Base-by-base conservation (phyloP, 2,888 invertebrate genomes). In the Clanis bilineata region DNA sequence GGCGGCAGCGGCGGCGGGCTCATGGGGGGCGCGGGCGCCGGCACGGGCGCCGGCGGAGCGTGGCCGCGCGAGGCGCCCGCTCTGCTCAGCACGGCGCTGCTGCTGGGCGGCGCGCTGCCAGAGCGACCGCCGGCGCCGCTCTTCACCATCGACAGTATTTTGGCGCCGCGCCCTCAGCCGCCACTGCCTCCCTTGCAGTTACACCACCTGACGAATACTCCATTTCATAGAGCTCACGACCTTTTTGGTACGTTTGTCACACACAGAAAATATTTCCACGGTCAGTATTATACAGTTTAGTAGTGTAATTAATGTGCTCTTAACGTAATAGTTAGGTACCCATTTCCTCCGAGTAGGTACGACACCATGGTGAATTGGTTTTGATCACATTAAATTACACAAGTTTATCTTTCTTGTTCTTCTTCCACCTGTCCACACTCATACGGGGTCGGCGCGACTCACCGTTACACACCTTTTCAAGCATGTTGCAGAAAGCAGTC, bases 71-170 rank as follows among this genome's bases (percentile, higher is more conserved):
- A 90, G 76, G 89, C 89, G 68, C 89, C 89, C 71, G 88, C 86
- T 82, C 83, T 91, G 84, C 88, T 90, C 68, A 86, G 90, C 85
- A 90, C 89, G 81, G 90, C 88, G 81, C 85, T 92, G 86, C 90
- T 90, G 83, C 86, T 92, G 81, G 90, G 91, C 74, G 88, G 88
- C 76, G 62, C 85, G 83, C 72, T 92, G 76, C 88, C 91, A 73
- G 76, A 92, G 89, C 74, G 92, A 73, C 88, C 92, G 87, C 81
- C 86, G 70, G 84, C 88, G 90, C 94, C 76, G 90, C 93, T 96
- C 64, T 97, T 97, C 85, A 97, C 97, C 73, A 97, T 97, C 77
- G 97, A 97, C 87, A 97, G 96, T 88, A 96, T 97, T 74, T 90
- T 97, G 82, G 96, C 96, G 55, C 96, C 96, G 58, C 91, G 95